A percentile compares a stretch with the other conserved stretches of the same genome.
These are phyloP conservation scores for Ictalurus punctatus DNA, from an alignment of 2,113 vertebrate genomes.

Conservation along the genomic window DNA sequence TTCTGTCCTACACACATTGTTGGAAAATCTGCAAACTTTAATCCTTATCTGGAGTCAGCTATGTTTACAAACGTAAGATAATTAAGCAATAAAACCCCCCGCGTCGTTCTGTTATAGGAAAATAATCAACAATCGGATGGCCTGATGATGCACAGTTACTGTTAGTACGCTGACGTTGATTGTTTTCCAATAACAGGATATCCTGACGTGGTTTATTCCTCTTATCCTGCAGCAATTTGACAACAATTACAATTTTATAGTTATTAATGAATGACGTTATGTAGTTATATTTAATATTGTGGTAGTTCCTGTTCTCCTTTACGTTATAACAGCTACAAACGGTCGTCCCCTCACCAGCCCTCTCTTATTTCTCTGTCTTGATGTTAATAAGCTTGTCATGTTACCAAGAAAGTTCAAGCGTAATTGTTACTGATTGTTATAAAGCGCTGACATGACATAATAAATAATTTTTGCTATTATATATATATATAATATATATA, in stretches of 20 bases:
- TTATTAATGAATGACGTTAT: too few relatives aligned
- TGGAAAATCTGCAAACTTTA: neutral
- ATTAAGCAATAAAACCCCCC: neutral
- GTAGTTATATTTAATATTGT: neutral
- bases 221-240: neutral
- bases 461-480: too few relatives aligned
- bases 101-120: neutral
- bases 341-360: neutral
- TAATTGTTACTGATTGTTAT: too few relatives aligned
- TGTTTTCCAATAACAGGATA: neutral
- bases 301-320: neutral
- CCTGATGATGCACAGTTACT: neutral
- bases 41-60: neutral
- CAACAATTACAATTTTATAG: neutral
- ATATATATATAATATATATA: too few relatives aligned
- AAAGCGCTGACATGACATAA: too few relatives aligned
- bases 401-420: neutral
- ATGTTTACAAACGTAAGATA: neutral
- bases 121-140: neutral
- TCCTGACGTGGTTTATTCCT: neutral
- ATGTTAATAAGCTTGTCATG: neutral
- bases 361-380: neutral
- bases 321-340: neutral
- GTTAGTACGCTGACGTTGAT: neutral
- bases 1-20: neutral